Conservation (phyloP, 2,888 invertebrate genomes). For the Melikaiella ostensackeni region DNA sequence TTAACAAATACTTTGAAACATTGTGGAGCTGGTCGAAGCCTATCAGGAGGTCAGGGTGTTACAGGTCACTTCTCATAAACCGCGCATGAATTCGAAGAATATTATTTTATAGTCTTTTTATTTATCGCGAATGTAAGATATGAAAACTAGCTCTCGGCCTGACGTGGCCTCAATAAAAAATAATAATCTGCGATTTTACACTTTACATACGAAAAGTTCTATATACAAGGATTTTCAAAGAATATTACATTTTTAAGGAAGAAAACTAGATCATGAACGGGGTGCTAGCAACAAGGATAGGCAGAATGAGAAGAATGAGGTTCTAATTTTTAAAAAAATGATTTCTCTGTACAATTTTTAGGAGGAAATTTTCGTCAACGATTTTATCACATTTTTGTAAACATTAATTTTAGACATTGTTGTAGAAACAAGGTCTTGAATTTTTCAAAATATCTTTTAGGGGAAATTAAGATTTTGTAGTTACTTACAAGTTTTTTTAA, state of each 20-base stretch:
- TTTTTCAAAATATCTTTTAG: no score
- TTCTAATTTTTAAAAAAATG: no score
- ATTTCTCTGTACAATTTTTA: no score
- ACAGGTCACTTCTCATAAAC: constrained; percentile 55
- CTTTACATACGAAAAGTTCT: not conserved
- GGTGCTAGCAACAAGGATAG: no score
- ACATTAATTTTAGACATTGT: no score
- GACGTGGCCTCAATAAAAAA: not conserved
- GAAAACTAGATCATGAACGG: no score
- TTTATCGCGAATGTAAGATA: not conserved
- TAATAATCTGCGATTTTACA: not conserved
- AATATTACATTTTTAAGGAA: not conserved
- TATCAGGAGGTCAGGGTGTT: constrained; percentile 65
- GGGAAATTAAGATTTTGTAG: no score
- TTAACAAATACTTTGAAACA: constrained; percentile 20
- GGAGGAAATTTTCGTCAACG: no score
- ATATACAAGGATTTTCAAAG: not conserved
- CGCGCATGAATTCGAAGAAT: constrained; percentile 40
- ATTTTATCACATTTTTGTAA: no score
- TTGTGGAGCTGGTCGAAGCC: constrained; percentile 59
- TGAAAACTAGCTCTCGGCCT: not conserved
- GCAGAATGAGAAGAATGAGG: no score
- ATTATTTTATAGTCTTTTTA: not conserved
- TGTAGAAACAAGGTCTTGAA: no score
- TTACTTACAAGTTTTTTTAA: no score